Evolutionary conservation across 2,113 vertebrate genomes (phyloP), one percentile per base, ranked within the genome.

Genomic region (Hippopotamus amphibius): DNA sequence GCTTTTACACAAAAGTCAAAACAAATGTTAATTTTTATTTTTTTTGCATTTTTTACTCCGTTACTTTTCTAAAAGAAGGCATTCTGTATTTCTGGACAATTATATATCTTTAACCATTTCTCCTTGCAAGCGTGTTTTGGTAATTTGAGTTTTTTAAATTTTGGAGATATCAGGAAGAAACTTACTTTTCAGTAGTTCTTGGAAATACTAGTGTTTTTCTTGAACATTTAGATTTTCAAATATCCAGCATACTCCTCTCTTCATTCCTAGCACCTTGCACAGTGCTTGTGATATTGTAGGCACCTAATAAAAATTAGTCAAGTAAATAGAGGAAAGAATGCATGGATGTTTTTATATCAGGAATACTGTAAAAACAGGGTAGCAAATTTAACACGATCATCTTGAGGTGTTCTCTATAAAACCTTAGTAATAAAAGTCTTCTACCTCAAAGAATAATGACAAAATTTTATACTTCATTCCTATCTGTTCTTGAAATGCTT

Each of bases 151-250:
- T 33, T 55, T 72, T 30, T 82, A 48, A 85, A 87, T 65, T 14
- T 95, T 88, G 21, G 66, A 82, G 10, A 53, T 61, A 95, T 81
- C 37, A 41, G 33, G 13, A 91, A 88, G 19, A 97, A 93, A 65
- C 15, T 69, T 26, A 53, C 37, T 66, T 85, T 77, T 90, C 28
- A 37, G 13, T 76, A 61, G 4, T 93, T 69, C 19, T 22, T 81
- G 14, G 19, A 57, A 53, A 89, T 97, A 24, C 37, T 37, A 37
- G 37, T 37, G 37, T n/a, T 65, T 95, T 94, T 55, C 55, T 96
- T 84, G 72, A 95, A 16, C n/a, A 74, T 4, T 90, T 22, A 55
- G 93, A 12, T 33, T 72, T 2, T 92, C 16, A 65, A 46, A 66
- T 71, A 84, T 21, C 17, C 13, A 69, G 37, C n/a, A 80, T 71